These are phyloP conservation scores for Fregetta grallaria DNA, from an alignment of 2,113 vertebrate genomes.

Conservation along the genomic window DNA sequence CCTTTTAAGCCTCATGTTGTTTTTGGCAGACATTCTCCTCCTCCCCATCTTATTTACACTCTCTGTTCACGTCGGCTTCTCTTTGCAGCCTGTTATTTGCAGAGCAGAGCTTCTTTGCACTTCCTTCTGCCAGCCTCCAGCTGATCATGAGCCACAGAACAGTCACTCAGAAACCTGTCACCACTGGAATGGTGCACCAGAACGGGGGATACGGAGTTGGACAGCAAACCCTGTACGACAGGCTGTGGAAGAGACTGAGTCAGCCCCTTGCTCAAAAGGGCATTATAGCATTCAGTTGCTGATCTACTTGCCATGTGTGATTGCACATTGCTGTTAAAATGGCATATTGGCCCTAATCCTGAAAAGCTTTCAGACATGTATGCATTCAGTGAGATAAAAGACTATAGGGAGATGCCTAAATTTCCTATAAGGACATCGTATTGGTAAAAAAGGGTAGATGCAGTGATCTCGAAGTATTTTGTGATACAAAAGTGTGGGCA, in stretches of 20 bases:
- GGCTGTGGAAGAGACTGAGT: conserved; percentile 58
- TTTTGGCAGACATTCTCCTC: conserved; percentile 56
- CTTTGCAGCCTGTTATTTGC: conserved; percentile 59
- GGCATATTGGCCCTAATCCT: conserved; percentile 64
- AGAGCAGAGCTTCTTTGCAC: conserved; percentile 63
- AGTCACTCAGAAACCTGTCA: conserved; percentile 70
- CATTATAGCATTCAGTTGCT: conserved; percentile 47
- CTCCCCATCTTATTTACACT: conserved; percentile 53
- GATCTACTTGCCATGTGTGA: conserved; percentile 61
- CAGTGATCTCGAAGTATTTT: not conserved
- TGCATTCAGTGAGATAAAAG: conserved; percentile 45
- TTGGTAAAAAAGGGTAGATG: not conserved
- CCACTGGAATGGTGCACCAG: conserved; percentile 57
- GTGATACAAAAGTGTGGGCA: not conserved
- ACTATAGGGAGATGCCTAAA: not conserved
- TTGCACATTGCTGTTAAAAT: conserved; percentile 59
- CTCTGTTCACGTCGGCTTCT: conserved; percentile 38
- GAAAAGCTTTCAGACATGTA: conserved; percentile 54
- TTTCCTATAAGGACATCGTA: not conserved
- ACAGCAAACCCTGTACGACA: not conserved
- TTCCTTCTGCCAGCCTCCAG: conserved; percentile 65
- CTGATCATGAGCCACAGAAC: conserved; percentile 64
- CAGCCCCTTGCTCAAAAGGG: conserved; percentile 62
- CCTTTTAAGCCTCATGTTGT: conserved; percentile 50
- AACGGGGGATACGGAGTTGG: conserved; percentile 35